Evolutionary conservation across 2,797 vertebrate genomes (phyloP).

Genomic region (Octomys mimax): DNA sequence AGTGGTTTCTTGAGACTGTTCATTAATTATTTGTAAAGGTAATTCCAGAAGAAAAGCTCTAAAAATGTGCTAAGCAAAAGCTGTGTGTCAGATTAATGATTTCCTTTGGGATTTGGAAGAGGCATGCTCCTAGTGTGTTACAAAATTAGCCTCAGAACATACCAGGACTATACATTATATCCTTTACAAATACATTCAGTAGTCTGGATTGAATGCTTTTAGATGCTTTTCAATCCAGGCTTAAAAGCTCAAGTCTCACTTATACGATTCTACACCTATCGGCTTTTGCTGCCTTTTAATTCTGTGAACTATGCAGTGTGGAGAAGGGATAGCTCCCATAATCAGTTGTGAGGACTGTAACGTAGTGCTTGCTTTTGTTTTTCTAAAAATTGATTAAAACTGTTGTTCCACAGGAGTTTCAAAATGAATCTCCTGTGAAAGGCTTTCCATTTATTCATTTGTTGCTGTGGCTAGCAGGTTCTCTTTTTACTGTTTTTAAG

Average conservation of each 20-base stretch:
- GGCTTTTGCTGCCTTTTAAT: not conserved
- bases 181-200: not conserved
- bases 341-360: not conserved
- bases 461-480: not conserved
- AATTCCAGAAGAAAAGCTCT: constrained; percentile 1
- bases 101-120: not conserved
- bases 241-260: not conserved
- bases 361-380: not conserved
- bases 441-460: not conserved
- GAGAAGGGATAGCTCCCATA: not conserved
- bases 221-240: not conserved
- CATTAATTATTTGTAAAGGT: constrained; percentile 2
- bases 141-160: not conserved
- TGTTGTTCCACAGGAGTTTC: not conserved
- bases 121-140: not conserved
- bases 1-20: not conserved
- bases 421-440: not conserved
- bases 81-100: not conserved
- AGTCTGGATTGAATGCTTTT: not conserved
- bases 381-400: constrained; percentile 8
- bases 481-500: not conserved
- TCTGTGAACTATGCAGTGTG: not conserved
- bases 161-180: not conserved
- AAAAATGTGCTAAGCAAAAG: not conserved
- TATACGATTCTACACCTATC: not conserved